phyloP scores from a whole-genome alignment of 2,888 invertebrate genomes.

The Phymatocera aterrima region DNA sequence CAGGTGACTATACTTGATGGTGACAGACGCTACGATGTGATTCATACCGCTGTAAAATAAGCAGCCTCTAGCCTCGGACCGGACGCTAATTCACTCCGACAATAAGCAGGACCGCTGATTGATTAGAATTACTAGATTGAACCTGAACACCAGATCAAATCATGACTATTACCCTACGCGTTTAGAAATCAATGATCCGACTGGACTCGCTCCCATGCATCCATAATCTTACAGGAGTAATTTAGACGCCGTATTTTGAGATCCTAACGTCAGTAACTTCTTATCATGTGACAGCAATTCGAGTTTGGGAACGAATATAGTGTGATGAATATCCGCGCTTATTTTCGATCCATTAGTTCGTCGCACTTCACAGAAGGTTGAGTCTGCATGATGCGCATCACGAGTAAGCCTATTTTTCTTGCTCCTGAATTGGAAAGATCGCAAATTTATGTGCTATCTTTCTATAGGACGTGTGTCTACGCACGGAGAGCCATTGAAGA shows the following conservation, averaged over 20 bases:
- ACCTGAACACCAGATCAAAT: no score
- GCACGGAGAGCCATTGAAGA: no score
- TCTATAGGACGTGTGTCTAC: no score
- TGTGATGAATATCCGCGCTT: no score
- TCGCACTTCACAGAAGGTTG: no score
- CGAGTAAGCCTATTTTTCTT: no score
- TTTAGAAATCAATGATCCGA: not conserved
- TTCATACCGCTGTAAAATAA: not conserved
- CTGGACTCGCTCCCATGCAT: not conserved
- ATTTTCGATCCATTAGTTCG: no score
- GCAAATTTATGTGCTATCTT: no score
- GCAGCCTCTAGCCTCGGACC: not conserved
- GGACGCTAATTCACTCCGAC: not conserved
- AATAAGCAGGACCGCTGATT: conserved; percentile 9
- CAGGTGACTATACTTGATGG: not conserved
- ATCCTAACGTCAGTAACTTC: conserved; percentile 1
- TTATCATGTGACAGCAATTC: no score
- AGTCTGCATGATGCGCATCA: no score
- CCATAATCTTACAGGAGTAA: not conserved
- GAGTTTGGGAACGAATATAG: no score
- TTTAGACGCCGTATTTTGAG: not conserved
- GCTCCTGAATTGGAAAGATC: no score
- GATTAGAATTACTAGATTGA: conserved; percentile 8
- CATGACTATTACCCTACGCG: conserved; percentile 1
- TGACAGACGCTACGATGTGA: not conserved